phyloP scores from a whole-genome alignment of 2,888 invertebrate genomes.

The Archaeoteleia sp. region DNA sequence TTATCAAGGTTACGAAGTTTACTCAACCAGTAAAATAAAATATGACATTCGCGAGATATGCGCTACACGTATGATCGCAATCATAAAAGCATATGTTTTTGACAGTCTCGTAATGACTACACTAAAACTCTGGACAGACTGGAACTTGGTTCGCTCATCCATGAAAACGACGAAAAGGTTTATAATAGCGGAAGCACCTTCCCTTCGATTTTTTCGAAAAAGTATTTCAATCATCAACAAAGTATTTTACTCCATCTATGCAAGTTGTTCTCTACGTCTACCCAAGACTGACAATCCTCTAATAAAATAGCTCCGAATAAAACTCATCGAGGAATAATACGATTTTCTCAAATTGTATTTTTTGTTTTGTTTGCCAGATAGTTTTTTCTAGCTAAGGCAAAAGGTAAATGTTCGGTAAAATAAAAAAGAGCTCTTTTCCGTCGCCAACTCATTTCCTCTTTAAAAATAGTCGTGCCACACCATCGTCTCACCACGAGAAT shows the following conservation, averaged over 20 bases:
- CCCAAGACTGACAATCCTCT: no score
- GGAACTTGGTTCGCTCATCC: constrained; percentile 28
- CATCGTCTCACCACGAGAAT: constrained; percentile 40
- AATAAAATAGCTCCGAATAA: no score
- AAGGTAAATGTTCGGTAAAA: not conserved
- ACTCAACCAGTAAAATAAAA: constrained; percentile 33
- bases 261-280: no score
- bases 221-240: not conserved
- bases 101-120: constrained; percentile 37
- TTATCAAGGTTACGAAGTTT: constrained; percentile 7
- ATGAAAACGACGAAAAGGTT: constrained; percentile 3
- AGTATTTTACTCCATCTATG: no score
- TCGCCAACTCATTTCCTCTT: constrained; percentile 37
- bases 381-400: no score
- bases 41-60: constrained; percentile 31
- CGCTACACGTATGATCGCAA: constrained; percentile 21
- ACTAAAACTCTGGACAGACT: not conserved
- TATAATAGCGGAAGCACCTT: not conserved
- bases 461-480: constrained; percentile 29
- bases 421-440: constrained; percentile 33
- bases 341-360: no score
- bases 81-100: constrained; percentile 38
- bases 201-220: not conserved
- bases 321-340: no score
- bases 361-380: no score